Evolutionary conservation across 92 coral and sea anemone species (phyloP).

Genomic region (Porites rus): DNA sequence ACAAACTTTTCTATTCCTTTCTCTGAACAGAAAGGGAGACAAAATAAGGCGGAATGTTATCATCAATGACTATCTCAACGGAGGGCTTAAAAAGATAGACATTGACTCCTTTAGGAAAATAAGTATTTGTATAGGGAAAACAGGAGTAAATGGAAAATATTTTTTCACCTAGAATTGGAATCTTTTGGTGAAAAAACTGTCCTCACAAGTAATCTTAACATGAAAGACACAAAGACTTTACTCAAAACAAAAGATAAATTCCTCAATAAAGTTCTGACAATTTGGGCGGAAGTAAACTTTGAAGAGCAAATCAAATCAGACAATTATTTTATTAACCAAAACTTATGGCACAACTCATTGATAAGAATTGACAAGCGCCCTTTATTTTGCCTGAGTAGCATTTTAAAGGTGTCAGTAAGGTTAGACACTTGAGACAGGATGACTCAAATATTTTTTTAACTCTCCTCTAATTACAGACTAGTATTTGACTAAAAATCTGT

Average conservation of each 20-base stretch:
- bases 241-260: background rate
- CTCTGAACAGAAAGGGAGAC: too few relatives aligned
- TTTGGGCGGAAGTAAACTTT: background rate
- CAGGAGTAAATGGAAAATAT: background rate
- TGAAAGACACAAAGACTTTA: slow-evolving; percentile 1
- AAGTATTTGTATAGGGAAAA: background rate
- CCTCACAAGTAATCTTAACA: background rate
- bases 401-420: background rate
- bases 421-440: background rate
- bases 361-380: too few relatives aligned
- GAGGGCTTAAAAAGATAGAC: background rate
- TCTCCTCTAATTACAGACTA: background rate
- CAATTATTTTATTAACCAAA: too few relatives aligned
- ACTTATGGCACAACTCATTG: too few relatives aligned
- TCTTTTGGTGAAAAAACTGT: background rate
- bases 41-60: too few relatives aligned
- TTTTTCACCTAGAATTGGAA: background rate
- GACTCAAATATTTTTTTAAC: background rate
- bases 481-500: too few relatives aligned
- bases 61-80: background rate
- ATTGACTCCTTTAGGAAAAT: background rate
- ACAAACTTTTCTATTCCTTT: too few relatives aligned
- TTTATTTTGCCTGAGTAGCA: background rate
- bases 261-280: background rate
- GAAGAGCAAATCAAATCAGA: background rate